Evolutionary conservation across 1,140 invertebrate genomes (phyloP).

Genomic region (Ectropis grisescens): DNA sequence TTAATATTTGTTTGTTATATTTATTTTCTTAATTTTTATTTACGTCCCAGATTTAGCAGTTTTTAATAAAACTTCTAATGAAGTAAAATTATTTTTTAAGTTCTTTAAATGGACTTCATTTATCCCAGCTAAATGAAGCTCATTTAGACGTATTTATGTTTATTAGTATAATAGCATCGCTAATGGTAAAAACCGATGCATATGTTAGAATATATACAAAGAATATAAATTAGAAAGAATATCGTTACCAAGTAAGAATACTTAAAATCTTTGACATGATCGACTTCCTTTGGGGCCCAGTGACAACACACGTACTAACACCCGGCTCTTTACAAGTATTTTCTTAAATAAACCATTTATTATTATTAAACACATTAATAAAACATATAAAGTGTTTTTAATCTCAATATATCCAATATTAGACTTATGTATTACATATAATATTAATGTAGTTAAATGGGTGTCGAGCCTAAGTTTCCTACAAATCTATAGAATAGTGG

Average conservation of each 20-base stretch:
- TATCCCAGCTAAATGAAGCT: slow-evolving; percentile 55
- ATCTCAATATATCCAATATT: slow-evolving; percentile 11
- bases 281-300: slow-evolving; percentile 39
- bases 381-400: slow-evolving; percentile 15
- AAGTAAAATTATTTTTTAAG: no score
- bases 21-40: no score
- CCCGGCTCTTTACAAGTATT: slow-evolving; percentile 43
- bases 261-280: no score
- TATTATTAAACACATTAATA: slow-evolving; percentile 23
- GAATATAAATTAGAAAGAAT: slow-evolving; percentile 35
- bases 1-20: no score
- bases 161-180: slow-evolving; percentile 2
- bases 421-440: slow-evolving; percentile 2
- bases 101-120: slow-evolving; percentile 38
- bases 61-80: no score
- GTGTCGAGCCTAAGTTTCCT: slow-evolving; percentile 22
- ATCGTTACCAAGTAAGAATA: no score
- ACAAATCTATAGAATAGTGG: slow-evolving; percentile 31
- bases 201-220: slow-evolving; percentile 22
- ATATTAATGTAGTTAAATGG: slow-evolving; percentile 13
- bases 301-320: slow-evolving; percentile 18
- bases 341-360: slow-evolving; percentile 33
- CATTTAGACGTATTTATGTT: slow-evolving; percentile 24
- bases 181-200: no score
- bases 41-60: no score